Evolutionary conservation across 1,140 invertebrate species (phyloP).

Genomic region (Brachionus angularis): DNA sequence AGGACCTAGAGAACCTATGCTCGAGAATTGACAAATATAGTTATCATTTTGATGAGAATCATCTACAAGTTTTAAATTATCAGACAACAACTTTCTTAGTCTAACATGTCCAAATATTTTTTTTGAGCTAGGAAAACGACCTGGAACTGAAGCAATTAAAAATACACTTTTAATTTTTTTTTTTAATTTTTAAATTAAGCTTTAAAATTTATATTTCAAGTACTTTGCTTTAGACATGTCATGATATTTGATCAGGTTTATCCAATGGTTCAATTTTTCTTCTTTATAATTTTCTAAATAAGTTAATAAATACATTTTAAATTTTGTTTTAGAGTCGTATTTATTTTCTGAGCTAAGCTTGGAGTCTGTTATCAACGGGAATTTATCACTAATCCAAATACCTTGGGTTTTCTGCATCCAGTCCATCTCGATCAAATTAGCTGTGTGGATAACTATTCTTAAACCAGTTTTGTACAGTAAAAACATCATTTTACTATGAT

Average conservation of each 20-base stretch:
- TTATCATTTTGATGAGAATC: conserved; percentile 52
- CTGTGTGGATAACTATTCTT: conserved; percentile 80
- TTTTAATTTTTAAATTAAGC: conserved; percentile 48
- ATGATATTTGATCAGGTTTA: conserved; percentile 62
- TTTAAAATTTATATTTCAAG: conserved; percentile 51
- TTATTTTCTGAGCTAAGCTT: conserved; percentile 34
- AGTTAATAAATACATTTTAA: conserved; percentile 75
- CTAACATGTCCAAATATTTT: conserved; percentile 69
- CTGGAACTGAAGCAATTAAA: conserved; percentile 77
- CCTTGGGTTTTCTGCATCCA: conserved; percentile 91
- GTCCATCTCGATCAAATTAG: conserved; percentile 82
- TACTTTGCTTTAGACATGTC: conserved; percentile 73
- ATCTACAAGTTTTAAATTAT: conserved; percentile 51
- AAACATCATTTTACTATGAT: conserved; percentile 88
- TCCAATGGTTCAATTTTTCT: conserved; percentile 66
- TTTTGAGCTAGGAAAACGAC: conserved; percentile 63
- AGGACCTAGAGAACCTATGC: conserved; percentile 77
- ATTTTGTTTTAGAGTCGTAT: conserved; percentile 77
- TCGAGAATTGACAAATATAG: conserved; percentile 78
- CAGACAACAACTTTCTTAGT: conserved; percentile 59
- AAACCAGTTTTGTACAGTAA: conserved; percentile 75
- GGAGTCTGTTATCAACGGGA: conserved; percentile 59
- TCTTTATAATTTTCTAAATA: conserved; percentile 74
- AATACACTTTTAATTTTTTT: conserved; percentile 65
- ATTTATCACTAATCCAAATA: conserved; percentile 78